Evolutionary conservation across 2,113 vertebrate species (phyloP), one percentile per base, ranked within the genome.

Genomic region (Perccottus glenii): DNA sequence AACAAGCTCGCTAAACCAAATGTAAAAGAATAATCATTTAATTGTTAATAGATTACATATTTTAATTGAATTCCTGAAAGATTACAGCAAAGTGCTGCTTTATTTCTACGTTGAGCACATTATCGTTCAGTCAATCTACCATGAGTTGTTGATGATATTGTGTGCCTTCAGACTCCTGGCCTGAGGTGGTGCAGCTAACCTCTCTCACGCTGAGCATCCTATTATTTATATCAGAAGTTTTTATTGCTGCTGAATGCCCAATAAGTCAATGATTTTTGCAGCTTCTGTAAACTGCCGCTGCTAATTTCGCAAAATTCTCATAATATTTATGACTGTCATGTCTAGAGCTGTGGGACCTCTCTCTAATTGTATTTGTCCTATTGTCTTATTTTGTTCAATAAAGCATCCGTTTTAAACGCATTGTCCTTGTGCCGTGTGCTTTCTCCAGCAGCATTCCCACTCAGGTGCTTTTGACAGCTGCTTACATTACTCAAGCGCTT

Each of bases 401-500:
- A 3, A 42, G 50, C 38, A 15, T 55, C 45, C 12, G 6, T 75
- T 46, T 65, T 27, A 74, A n/a, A 50, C 60, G 47, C 16, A n/a
- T 40, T 35, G 53, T 64, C 81, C 71, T 77, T 72, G 77, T 73
- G 73, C 60, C 3, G 19, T 56, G 33, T 0, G 11, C 4, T 4
- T 15, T 58, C 14, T 66, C 64, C 50, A 59, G 40, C 52, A 50
- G 57, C 49, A 50, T 66, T 55, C 53, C 64, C 62, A 78, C 78
- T 11, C 57, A 66, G 52, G 70, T 14, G 35, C 51, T 57, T 73
- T 75, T 77, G 70, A 79, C 72, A 70, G 70, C 56, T 50, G 40
- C 53, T 72, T 61, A 60, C 73, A 75, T 50, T 60, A 43, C 46
- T 78, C 53, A 67, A 59, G 49, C 40, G 32, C 9, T 33, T 73